Conservation (phyloP, 2,113 vertebrate species). For the Lasiurus borealis region DNA sequence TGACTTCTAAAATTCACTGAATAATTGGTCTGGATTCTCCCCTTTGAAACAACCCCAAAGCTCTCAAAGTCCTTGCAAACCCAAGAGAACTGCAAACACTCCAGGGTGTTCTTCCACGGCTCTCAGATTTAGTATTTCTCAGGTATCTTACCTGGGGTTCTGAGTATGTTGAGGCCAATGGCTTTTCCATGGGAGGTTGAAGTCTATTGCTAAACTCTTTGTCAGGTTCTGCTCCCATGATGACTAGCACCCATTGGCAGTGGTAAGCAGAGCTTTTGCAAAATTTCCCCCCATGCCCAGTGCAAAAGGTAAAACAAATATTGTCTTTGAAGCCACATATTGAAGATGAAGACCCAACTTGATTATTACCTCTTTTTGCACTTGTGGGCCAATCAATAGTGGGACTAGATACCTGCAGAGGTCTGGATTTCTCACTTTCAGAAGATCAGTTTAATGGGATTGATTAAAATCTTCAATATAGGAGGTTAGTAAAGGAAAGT, state of each 20-base stretch:
- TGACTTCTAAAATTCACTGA: slow-evolving; percentile 26
- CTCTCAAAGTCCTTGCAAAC: neutral
- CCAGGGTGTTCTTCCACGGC: neutral
- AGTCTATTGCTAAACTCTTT: neutral
- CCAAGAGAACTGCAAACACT: neutral
- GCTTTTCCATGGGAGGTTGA: neutral
- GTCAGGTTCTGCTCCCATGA: neutral
- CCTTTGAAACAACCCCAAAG: neutral
- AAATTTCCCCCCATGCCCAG: neutral
- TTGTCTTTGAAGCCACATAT: neutral
- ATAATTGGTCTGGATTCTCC: neutral
- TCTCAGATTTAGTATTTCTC: neutral
- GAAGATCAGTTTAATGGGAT: neutral
- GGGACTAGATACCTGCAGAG: neutral
- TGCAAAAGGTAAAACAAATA: neutral
- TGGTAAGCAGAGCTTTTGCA: neutral
- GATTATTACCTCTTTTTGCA: neutral
- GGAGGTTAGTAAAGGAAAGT: neutral
- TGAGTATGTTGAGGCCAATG: neutral
- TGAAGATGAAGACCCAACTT: neutral
- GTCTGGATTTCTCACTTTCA: neutral
- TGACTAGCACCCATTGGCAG: neutral
- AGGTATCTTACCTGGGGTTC: neutral
- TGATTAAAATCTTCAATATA: neutral
- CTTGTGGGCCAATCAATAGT: neutral